phyloP scores from a whole-genome alignment of 2,113 vertebrate species.

The Mirza zaza region DNA sequence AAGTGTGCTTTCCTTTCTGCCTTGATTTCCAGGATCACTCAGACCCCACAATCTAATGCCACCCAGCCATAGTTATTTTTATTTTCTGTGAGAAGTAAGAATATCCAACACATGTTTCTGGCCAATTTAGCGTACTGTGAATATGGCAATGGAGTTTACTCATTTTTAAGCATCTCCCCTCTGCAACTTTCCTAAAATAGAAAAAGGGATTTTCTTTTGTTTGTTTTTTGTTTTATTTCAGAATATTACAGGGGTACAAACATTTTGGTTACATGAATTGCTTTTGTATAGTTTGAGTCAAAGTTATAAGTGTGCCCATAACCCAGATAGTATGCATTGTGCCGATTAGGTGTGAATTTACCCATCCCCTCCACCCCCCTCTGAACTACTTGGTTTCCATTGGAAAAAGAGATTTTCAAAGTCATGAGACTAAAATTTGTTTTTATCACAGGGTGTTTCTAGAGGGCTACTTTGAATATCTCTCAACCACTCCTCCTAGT shows the following conservation, averaged over 20 bases:
- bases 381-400: no score
- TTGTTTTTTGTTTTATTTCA: no score
- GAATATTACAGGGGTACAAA: no score
- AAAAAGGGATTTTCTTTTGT: not conserved
- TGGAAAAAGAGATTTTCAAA: conserved; percentile 5
- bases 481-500: conserved; percentile 20
- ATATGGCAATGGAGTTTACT: not conserved
- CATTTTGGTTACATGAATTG: no score
- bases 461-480: not conserved
- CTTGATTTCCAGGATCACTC: not conserved
- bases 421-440: conserved; percentile 15
- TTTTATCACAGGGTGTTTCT: conserved; percentile 46
- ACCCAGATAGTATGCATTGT: no score
- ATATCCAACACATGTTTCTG: conserved; percentile 19
- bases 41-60: not conserved
- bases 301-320: no score
- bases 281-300: no score
- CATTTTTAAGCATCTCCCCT: not conserved
- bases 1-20: not conserved
- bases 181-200: conserved; percentile 23
- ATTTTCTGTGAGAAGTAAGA: not conserved
- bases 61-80: conserved; percentile 35
- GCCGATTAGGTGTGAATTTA: no score
- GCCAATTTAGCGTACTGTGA: conserved; percentile 2
- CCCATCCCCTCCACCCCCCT: no score